Evolutionary conservation across 2,113 vertebrate species (phyloP).

Genomic region (Myocastor coypus): DNA sequence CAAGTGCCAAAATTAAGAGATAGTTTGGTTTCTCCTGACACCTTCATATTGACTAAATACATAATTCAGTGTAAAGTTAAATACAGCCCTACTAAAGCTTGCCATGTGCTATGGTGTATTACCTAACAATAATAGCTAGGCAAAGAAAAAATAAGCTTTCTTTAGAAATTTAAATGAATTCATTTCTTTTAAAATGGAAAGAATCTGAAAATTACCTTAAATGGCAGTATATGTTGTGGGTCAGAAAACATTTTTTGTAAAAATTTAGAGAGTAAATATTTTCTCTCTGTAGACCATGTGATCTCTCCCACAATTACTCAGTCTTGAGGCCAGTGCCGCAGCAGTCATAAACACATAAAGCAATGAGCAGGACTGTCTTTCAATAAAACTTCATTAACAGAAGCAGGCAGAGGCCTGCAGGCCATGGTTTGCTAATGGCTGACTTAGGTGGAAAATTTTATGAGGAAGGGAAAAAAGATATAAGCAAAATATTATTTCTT

Average conservation of each 20-base stretch:
- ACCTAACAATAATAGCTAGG: neutral
- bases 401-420: neutral
- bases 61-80: slow-evolving; percentile 62
- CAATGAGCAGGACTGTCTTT: neutral
- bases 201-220: slow-evolving; percentile 52
- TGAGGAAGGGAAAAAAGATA: neutral
- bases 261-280: neutral
- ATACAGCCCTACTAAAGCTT: slow-evolving; percentile 20
- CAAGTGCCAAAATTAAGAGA: slow-evolving; percentile 66
- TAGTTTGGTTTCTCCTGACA: slow-evolving; percentile 47
- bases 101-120: slow-evolving; percentile 53
- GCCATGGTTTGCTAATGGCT: neutral
- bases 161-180: slow-evolving; percentile 43
- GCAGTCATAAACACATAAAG: neutral
- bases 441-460: slow-evolving; percentile 27
- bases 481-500: slow-evolving; percentile 39
- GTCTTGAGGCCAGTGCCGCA: neutral
- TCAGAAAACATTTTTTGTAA: slow-evolving; percentile 39
- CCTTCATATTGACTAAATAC: slow-evolving; percentile 50
- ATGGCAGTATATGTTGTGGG: neutral
- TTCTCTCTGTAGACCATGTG: neutral
- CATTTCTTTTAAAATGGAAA: slow-evolving; percentile 50
- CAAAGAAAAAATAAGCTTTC: neutral
- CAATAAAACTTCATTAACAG: slow-evolving; percentile 3
- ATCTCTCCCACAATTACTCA: neutral